phyloP scores from a whole-genome alignment of 2,113 vertebrate genomes.

The Aspiorhynchus laticeps region DNA sequence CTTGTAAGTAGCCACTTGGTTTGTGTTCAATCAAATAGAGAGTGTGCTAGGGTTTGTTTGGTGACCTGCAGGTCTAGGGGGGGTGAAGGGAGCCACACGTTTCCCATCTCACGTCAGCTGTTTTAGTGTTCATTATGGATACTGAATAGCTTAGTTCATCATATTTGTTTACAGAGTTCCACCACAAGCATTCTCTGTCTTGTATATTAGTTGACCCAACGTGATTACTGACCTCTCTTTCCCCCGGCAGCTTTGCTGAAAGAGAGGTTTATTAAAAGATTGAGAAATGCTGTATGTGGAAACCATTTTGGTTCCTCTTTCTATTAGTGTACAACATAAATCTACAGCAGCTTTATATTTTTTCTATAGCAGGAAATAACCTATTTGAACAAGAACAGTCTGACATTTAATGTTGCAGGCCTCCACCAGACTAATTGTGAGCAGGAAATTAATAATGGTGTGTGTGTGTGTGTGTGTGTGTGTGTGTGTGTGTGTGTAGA shows the following conservation, averaged over 20 bases:
- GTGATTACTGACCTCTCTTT: conserved; percentile 61
- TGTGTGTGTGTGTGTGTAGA: neutral
- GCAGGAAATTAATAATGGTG: conserved; percentile 69
- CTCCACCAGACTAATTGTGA: conserved; percentile 72
- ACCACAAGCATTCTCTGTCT: conserved; percentile 49
- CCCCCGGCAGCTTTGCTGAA: conserved; percentile 37
- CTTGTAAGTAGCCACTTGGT: conserved; percentile 20
- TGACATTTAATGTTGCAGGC: conserved; percentile 60
- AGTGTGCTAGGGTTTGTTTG: neutral
- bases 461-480: conserved; percentile 21
- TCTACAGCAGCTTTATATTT: conserved; percentile 58
- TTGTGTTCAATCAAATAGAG: conserved; percentile 48
- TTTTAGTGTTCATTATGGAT: conserved; percentile 56
- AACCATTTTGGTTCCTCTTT: conserved; percentile 53
- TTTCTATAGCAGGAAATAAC: conserved; percentile 67
- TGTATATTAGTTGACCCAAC: conserved; percentile 62
- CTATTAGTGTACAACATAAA: conserved; percentile 35
- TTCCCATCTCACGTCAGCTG: conserved; percentile 59
- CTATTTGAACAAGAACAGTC: conserved; percentile 69
- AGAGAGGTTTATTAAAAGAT: conserved; percentile 49
- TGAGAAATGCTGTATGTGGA: conserved; percentile 42
- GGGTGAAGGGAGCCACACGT: conserved; percentile 48
- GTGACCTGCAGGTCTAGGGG: conserved; percentile 53
- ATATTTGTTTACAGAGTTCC: conserved; percentile 66
- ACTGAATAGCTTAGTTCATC: conserved; percentile 52